Evolutionary conservation across 1,140 invertebrate genomes (phyloP), one percentile per base, ranked within the genome.

Genomic region (Bombus sylvicola): DNA sequence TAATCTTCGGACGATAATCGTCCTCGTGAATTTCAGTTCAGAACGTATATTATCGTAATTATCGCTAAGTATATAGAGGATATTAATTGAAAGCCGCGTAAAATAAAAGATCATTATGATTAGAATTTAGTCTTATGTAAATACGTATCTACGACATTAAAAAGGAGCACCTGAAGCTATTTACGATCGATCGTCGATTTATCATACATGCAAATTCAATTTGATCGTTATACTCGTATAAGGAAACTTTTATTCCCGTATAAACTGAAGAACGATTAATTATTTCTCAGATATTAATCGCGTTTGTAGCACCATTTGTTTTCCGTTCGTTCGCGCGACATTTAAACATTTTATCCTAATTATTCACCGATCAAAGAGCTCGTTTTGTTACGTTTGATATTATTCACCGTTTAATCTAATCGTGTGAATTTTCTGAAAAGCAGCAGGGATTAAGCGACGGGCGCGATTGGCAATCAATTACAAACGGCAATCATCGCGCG

Each of bases 381-480:
- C n/a, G 62, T n/a, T 22, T 5, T 8, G 18, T 53, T 22, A 22
- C 62, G 31, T 6, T 31, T 6, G 0, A 53, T 53, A 53, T 66
- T 34, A 66, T n/a, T 31, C 28, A 2, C 5, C 28, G 28, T 31
- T 66, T 66, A 12, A 31, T 31, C 10, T 31, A 15, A n/a, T 15
- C 15, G 12, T 15, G 31, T 66, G 31, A 68, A 69, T 88, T 88
- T 85, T 77, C 18, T 47, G 31, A 18, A 22, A 86, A 64, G 73
- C 37, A 53, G 47, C 28, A 53, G 18, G 81, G 43, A 87, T 87
- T 84, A 53, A 53, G 47, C 22, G 47, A 53, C 83, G 89, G 78
- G 87, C 78, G 88, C 89, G 90, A 92, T 94, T 85, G 90, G 87
- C 89, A 93, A 94, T 94, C 93, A 94, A 94, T 94, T 93, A 94